A percentile compares a stretch with the other conserved stretches of the same genome.
These are phyloP conservation scores for Gallinago undulata DNA, from an alignment of 2,113 vertebrate genomes.

Conservation along the genomic window DNA sequence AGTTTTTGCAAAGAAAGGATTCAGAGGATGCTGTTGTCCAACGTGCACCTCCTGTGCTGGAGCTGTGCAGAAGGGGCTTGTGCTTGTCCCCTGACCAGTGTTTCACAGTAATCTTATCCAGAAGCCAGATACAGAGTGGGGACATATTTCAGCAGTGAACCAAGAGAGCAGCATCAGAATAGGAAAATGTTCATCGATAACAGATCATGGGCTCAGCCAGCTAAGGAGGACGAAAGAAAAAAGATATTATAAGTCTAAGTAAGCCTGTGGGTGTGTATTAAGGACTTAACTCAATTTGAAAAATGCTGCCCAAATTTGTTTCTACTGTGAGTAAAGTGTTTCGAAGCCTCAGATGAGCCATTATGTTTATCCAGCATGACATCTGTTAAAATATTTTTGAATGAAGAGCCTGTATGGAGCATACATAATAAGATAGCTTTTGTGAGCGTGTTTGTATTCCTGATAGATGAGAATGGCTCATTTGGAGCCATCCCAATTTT, in stretches of 20 bases:
- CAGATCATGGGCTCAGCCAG: neutral
- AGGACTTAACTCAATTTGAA: constrained; percentile 63
- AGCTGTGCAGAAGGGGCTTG: neutral
- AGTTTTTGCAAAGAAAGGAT: neutral
- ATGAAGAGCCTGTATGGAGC: constrained; percentile 12
- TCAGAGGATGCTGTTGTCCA: neutral
- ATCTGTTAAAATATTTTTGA: constrained; percentile 64
- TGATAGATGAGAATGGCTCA: constrained; percentile 35
- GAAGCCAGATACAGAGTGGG: neutral
- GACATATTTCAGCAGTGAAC: neutral
- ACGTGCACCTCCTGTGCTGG: neutral
- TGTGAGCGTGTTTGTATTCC: constrained; percentile 7
- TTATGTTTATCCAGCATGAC: constrained; percentile 57
- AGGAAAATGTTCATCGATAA: neutral
- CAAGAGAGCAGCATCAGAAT: neutral
- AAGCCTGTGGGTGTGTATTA: constrained; percentile 54
- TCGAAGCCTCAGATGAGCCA: constrained; percentile 34
- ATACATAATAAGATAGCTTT: constrained; percentile 36
- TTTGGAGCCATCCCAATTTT: constrained; percentile 39
- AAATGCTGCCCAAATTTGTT: constrained; percentile 58
- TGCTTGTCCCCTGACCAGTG: neutral
- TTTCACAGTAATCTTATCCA: neutral
- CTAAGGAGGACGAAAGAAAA: neutral
- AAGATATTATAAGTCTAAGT: constrained; percentile 65
- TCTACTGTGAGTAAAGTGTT: constrained; percentile 15